Base-by-base conservation (phyloP, 2,888 invertebrate genomes). In the Orchesella flavescens region DNA sequence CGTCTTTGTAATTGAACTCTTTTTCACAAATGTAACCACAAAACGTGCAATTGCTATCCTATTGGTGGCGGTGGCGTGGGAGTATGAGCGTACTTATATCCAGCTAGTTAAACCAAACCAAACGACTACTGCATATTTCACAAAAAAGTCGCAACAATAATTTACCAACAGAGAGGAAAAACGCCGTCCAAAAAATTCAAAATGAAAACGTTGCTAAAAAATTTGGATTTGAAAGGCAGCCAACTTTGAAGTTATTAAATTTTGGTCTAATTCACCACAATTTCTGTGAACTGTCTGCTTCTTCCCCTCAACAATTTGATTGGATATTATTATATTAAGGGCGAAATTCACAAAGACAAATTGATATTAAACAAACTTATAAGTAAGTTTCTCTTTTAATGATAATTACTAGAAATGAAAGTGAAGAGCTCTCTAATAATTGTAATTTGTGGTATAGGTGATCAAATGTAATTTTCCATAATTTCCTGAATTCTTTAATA, bases 11-110 rank as follows among this genome's bases (percentile, higher is more conserved):
- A 74, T 74, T 74, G 53, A 65, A 74, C 65, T 65, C 43, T 57
- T 57, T 72, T 72, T 73, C 55, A 34, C 34, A 34, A 34, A 19
- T 69, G 68, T 61, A 61, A 61, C 61, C 73, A 73, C 73, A 61
- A 74, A 74, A n/a, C 49, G 49, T 49, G 49, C 49, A 49, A 49
- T 49, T 49, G 10, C n/a, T 34, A 34, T 34, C 34, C 34, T 34
- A 34, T 34, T 34, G 34, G 34, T 34, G 34, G 34, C 7, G 34
- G 53, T 49, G 49, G 68, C 49, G 68, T 69, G 68, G 68, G 68
- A 69, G 68, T 49, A 44, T n/a, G n/a, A n/a, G n/a, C n/a, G 34
- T 4, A 34, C 3, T 34, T 34, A 12, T 69, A 49, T 69, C 68
- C 68, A 69, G 68, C 46, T 7, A 4, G 34, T 34, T 34, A 66